These are phyloP conservation scores for Hypocryptadius cinnamomeus DNA, from an alignment of 2,113 vertebrate genomes.

Conservation along the genomic window DNA sequence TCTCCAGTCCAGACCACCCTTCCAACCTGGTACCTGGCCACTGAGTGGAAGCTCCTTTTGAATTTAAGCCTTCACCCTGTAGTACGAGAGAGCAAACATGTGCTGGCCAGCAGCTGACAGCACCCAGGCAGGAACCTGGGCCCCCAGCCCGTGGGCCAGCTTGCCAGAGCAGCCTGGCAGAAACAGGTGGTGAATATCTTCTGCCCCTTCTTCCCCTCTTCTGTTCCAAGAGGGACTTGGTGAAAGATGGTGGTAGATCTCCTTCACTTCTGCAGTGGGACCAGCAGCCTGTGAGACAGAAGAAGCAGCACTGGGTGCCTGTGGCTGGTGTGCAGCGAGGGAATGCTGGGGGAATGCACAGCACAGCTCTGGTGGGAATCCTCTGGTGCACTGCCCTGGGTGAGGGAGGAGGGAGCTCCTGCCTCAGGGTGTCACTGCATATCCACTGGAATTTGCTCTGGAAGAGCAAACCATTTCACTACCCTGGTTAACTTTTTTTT, in stretches of 20 bases:
- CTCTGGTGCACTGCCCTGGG: background rate
- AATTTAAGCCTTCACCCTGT: background rate
- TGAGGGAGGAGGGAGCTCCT: background rate
- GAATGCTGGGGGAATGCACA: background rate
- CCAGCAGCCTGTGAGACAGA: background rate
- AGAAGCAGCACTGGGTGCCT: background rate
- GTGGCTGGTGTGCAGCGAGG: background rate
- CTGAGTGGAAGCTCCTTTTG: slow-evolving; percentile 4
- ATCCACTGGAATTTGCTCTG: background rate
- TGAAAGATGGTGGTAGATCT: background rate
- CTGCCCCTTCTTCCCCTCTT: background rate
- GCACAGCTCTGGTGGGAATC: background rate
- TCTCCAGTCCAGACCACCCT: background rate
- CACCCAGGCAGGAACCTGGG: background rate
- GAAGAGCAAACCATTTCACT: background rate
- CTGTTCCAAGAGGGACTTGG: background rate
- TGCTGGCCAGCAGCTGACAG: background rate
- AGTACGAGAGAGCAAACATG: background rate
- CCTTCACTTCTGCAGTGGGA: background rate
- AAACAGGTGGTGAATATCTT: background rate
- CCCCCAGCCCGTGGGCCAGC: background rate
- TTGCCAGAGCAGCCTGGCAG: background rate
- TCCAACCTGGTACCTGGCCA: background rate
- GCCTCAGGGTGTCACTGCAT: background rate
- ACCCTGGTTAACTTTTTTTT: background rate